phyloP scores from a whole-genome alignment of 2,113 vertebrate species.

The Epinephelus cyanopodus region DNA sequence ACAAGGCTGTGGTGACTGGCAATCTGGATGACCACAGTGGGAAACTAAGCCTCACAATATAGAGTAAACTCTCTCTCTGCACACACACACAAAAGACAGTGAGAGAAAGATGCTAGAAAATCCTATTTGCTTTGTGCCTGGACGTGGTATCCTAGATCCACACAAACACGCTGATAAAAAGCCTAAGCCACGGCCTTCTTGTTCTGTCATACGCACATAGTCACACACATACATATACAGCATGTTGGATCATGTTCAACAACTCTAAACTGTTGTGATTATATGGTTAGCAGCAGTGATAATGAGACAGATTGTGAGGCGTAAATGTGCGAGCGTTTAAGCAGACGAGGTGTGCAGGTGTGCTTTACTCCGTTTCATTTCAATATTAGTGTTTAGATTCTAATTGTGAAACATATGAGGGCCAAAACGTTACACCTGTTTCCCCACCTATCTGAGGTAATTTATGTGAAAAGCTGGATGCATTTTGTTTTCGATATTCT shows the following conservation, averaged over 20 bases:
- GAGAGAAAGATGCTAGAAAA: conserved; percentile 78
- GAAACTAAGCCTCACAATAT: conserved; percentile 73
- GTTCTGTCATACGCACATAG: conserved; percentile 23
- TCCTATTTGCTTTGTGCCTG: conserved; percentile 84
- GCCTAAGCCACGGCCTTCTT: conserved; percentile 47
- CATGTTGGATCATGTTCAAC: conserved; percentile 2
- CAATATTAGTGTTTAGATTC: background rate
- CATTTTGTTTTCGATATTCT: background rate
- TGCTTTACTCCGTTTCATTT: too few species aligned
- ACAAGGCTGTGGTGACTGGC: conserved; percentile 72
- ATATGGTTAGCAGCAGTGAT: background rate
- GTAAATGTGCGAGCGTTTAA: background rate
- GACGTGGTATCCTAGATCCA: conserved; percentile 75
- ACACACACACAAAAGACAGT: conserved; percentile 43
- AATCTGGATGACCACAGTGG: conserved; percentile 78
- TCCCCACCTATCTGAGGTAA: background rate
- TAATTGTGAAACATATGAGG: background rate
- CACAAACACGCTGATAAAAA: conserved; percentile 60
- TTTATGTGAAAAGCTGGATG: background rate
- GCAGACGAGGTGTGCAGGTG: background rate
- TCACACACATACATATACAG: conserved; percentile 22
- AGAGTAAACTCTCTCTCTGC: conserved; percentile 42
- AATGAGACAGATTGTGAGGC: background rate
- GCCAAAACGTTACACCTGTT: background rate
- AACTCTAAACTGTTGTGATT: conserved; percentile 20